phyloP scores from a whole-genome alignment of 1,140 invertebrate species.

The Drosophila erecta region DNA sequence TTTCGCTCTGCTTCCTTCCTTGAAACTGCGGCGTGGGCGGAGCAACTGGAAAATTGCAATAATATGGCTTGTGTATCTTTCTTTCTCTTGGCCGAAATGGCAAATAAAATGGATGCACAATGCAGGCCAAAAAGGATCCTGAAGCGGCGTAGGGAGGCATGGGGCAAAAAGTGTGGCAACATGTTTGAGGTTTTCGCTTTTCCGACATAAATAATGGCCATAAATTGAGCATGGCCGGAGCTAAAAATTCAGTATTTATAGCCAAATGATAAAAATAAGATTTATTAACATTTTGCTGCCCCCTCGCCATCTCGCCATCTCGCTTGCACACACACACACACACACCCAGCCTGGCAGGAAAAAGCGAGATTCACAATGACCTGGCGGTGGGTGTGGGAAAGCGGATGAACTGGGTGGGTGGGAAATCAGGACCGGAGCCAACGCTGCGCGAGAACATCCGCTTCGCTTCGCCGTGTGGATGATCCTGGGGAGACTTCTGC shows the following conservation, averaged over 20 bases:
- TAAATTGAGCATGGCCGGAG: slow-evolving; percentile 84
- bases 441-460: slow-evolving; percentile 69
- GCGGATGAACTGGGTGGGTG: not conserved
- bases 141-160: slow-evolving; percentile 2
- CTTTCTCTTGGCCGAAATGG: slow-evolving; percentile 40
- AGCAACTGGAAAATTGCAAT: slow-evolving; percentile 83
- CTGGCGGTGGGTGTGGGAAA: slow-evolving; percentile 16
- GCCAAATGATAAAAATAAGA: slow-evolving; percentile 85
- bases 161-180: slow-evolving; percentile 76
- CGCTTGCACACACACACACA: slow-evolving; percentile 27
- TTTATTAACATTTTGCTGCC: slow-evolving; percentile 84
- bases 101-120: slow-evolving; percentile 79
- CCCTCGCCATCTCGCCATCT: slow-evolving; percentile 41
- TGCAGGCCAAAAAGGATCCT: slow-evolving; percentile 54
- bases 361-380: slow-evolving; percentile 47
- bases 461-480: slow-evolving; percentile 65
- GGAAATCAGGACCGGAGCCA: slow-evolving; percentile 40
- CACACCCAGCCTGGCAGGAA: slow-evolving; percentile 19
- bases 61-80: slow-evolving; percentile 77
- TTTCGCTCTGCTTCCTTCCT: slow-evolving; percentile 20
- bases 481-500: slow-evolving; percentile 53
- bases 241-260: slow-evolving; percentile 85
- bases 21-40: slow-evolving; percentile 64
- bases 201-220: slow-evolving; percentile 85
- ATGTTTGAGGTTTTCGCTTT: slow-evolving; percentile 84